These are phyloP conservation scores for Crocodylus rhombifer DNA, from an alignment of 2,797 vertebrate genomes.

Conservation along the genomic window DNA sequence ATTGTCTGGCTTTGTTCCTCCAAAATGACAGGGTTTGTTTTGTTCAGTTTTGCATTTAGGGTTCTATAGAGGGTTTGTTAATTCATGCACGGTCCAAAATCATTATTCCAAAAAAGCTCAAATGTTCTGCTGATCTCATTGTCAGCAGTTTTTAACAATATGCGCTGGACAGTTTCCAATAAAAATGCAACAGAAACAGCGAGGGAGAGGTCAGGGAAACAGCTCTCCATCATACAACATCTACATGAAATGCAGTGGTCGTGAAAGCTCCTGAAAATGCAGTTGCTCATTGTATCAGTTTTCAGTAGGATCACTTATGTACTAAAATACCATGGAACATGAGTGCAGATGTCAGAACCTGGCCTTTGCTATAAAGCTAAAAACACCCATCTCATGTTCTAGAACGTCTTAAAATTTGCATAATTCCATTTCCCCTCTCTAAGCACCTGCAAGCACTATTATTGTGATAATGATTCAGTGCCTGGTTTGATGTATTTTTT, in stretches of 20 bases:
- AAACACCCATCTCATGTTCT: background rate
- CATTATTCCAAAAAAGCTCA: slow-evolving; percentile 50
- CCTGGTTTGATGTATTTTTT: background rate
- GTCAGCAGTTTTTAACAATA: slow-evolving; percentile 51
- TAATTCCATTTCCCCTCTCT: background rate
- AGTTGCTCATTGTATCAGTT: background rate
- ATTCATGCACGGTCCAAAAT: slow-evolving; percentile 26
- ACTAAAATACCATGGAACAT: background rate
- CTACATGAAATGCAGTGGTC: background rate
- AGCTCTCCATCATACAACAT: slow-evolving; percentile 44
- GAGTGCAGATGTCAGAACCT: background rate
- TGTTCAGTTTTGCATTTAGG: background rate
- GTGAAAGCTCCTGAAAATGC: slow-evolving; percentile 41
- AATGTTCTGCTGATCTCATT: slow-evolving; percentile 53
- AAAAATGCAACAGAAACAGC: slow-evolving; percentile 70
- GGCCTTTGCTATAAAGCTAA: slow-evolving; percentile 9
- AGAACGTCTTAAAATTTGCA: background rate
- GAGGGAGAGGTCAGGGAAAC: slow-evolving; percentile 51
- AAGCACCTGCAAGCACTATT: background rate
- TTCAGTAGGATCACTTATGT: slow-evolving; percentile 17
- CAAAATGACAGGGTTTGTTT: slow-evolving; percentile 4
- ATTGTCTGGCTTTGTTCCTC: background rate
- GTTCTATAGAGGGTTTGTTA: slow-evolving; percentile 26
- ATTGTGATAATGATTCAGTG: background rate
- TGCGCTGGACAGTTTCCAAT: slow-evolving; percentile 63